phyloP scores from a whole-genome alignment of 2,888 invertebrate genomes.

The Tuta absoluta region DNA sequence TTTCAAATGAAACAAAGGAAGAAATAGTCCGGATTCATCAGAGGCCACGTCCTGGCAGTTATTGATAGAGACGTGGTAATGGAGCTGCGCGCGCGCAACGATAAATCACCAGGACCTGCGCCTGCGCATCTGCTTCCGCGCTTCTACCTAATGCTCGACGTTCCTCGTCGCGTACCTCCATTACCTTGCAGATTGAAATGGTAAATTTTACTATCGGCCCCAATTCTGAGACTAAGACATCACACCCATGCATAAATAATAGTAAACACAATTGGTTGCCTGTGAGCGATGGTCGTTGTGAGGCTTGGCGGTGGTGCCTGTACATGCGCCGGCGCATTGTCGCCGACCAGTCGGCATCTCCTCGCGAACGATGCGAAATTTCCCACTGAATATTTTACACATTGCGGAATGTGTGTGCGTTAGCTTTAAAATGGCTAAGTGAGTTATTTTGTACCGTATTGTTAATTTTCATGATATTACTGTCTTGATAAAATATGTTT shows the following conservation, averaged over 20 bases:
- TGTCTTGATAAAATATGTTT: conserved; percentile 57
- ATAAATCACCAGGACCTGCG: conserved; percentile 60
- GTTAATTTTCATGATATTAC: conserved; percentile 56
- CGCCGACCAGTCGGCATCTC: conserved; percentile 36
- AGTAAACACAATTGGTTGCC: neutral
- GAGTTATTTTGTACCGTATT: conserved; percentile 42
- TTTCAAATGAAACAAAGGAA: conserved; percentile 34
- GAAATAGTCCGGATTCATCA: conserved; percentile 60
- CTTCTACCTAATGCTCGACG: conserved; percentile 13
- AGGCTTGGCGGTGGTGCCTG: conserved; percentile 42
- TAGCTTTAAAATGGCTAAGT: conserved; percentile 7
- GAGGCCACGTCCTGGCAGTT: conserved; percentile 45
- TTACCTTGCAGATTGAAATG: conserved; percentile 5
- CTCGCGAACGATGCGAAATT: conserved; percentile 32
- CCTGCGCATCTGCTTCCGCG: conserved; percentile 26
- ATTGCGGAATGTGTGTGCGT: conserved; percentile 13
- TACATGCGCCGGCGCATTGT: conserved; percentile 41
- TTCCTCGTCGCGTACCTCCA: neutral
- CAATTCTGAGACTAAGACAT: neutral
- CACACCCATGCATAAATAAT: neutral
- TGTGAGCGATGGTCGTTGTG: conserved; percentile 8
- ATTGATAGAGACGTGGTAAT: conserved; percentile 75
- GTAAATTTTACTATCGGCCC: neutral
- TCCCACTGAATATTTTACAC: conserved; percentile 17
- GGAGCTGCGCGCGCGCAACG: conserved; percentile 52